Evolutionary conservation across 2,797 vertebrate genomes (phyloP).

Genomic region (Sciurus vulgaris): DNA sequence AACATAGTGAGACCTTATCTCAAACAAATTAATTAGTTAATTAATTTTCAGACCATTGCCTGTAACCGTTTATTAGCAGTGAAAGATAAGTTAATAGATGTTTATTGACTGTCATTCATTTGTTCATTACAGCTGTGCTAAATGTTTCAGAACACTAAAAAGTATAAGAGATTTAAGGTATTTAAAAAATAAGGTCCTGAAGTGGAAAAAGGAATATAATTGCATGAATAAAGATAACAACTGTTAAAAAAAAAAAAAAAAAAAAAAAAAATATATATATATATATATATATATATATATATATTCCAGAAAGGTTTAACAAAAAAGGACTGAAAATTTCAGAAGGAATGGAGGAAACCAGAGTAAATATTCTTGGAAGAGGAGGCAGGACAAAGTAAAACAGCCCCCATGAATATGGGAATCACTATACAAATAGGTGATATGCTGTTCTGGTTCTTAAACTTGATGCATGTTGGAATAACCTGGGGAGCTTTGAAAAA

Average conservation of each 20-base stretch:
- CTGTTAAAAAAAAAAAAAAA: not conserved
- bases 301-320: not conserved
- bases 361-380: not conserved
- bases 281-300: too few species aligned
- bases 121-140: not conserved
- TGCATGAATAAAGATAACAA: conserved; percentile 31
- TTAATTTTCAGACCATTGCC: not conserved
- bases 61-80: conserved; percentile 30
- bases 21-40: not conserved
- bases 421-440: not conserved
- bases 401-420: not conserved
- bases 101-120: conserved; percentile 1
- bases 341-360: conserved; percentile 48
- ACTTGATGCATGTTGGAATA: not conserved
- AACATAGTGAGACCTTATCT: not conserved
- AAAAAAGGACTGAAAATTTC: conserved; percentile 10
- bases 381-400: not conserved
- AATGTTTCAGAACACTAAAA: conserved; percentile 24
- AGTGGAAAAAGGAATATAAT: not conserved
- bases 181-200: conserved; percentile 43
- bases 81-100: not conserved
- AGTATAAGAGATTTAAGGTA: not conserved
- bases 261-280: too few species aligned
- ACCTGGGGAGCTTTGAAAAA: not conserved
- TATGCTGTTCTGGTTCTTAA: not conserved